Base-by-base conservation (phyloP, 2,797 vertebrate genomes). In the Acanthis flammea region DNA sequence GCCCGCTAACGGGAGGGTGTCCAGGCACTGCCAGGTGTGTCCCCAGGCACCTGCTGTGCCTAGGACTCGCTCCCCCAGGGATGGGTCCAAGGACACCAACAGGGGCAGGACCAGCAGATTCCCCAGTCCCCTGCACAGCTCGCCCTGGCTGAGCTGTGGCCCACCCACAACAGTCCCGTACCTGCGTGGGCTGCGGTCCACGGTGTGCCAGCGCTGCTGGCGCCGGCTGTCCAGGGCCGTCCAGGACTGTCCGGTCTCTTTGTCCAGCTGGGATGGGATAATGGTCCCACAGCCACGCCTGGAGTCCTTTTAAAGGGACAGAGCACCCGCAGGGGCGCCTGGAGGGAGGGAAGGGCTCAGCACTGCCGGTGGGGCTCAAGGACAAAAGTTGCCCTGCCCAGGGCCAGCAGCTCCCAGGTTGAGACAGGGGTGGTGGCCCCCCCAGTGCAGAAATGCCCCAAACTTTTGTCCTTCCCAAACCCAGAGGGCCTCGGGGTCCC, bases 231-330 rank as follows among this genome's bases (percentile, higher is more conserved):
- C 90, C 85, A 72, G 79, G 74, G 21, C 65, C 80, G 78, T 44
- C 23, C 53, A 3, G 90, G 67, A 48, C 71, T 73, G n/a, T 66
- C 90, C 72, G 6, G 84, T 73, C 68, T 55, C 57, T 17, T 7
- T 66, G 88, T 83, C 74, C 47, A 12, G 78, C n/a, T 14, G 85
- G 70, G 88, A 35, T 63, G 91, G 81, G 82, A 75, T 65, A 86
- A 58, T 55, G 7, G 73, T 82, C 83, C 88, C 41, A 27, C 65
- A 60, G 76, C 92, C 91, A 92, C 92, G 94, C 86, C 66, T 70
- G 94, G 85, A 91, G 86, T 23, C 73, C 83, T 95, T 95, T 97
- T 95, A 96, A 97, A 95, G 92, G 24, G 80, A 82, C 91, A 70
- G 81, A 70, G 63, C 68, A 44, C 74, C 33, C 41, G 12, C 92